Base-by-base conservation (phyloP, 2,797 vertebrate species). In the Oreochromis mossambicus region DNA sequence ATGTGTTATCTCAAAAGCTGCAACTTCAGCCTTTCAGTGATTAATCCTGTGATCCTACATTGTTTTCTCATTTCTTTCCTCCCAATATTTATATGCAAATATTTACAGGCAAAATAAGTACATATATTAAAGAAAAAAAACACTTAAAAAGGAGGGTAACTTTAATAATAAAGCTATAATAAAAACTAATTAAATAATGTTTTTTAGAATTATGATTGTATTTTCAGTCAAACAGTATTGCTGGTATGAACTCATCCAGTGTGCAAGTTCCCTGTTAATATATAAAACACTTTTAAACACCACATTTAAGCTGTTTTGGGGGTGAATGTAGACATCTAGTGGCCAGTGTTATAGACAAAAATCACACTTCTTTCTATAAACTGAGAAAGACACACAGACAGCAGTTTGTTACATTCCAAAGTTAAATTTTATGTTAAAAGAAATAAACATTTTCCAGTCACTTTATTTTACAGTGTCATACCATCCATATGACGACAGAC, bases 361-460 rank as follows among this genome's bases (percentile, higher is more conserved):
- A 63, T 1, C 56, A 78, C 5, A 36, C 46, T 29, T 29, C 24
- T 15, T 43, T 43, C 46, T 34, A 48, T 77, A 75, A 84, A 82
- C 61, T 55, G 36, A 13, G 41, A 77, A 86, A 78, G 7, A 89
- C 79, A 89, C 56, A 79, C 24, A 87, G 54, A 80, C 81, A 24
- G 4, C 77, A 81, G 48, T 52, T 43, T 82, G 92, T 95, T 95
- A 94, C 94, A 95, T 95, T 95, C 93, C 93, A 96, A 95, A 95
- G 92, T 93, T 94, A 95, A 90, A 93, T 87, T 96, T 95, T 95
- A 95, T 95, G 92, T 94, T 91, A 96, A 90, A 92, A 94, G 89
- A 94, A 95, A 94, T 93, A 94, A 94, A 94, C 89, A 85, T 79
- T 77, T 91, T 91, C 83, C 77, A 92, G 82, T 88, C 79, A 92